Evolutionary conservation across 1,140 invertebrate genomes (phyloP).

Genomic region (Meteorus sp.): DNA sequence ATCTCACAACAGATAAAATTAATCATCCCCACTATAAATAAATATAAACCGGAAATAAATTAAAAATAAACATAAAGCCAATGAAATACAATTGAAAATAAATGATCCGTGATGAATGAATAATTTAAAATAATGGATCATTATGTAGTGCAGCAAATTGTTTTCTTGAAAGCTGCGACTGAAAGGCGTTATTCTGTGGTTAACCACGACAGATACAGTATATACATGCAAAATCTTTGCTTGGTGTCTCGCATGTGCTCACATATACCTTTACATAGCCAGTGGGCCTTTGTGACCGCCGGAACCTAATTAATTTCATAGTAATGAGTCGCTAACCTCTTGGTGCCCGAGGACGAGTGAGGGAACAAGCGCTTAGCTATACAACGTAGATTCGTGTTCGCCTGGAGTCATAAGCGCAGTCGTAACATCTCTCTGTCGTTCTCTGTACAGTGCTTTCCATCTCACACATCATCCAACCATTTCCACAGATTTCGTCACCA

Average conservation of each 20-base stretch:
- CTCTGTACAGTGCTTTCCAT: neutral
- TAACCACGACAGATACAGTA: slow-evolving; percentile 13
- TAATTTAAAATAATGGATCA: slow-evolving; percentile 8
- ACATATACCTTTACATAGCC: too few relatives aligned
- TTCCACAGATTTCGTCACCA: too few relatives aligned
- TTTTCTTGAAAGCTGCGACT: slow-evolving; percentile 19
- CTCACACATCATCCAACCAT: neutral
- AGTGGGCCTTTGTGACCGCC: slow-evolving; percentile 46
- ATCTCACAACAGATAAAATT: too few relatives aligned
- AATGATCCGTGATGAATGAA: neutral
- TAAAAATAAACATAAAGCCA: too few relatives aligned
- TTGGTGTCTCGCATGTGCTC: too few relatives aligned
- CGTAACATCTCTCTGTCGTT: neutral
- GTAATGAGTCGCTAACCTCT: slow-evolving; percentile 46
- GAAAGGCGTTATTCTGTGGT: slow-evolving; percentile 17
- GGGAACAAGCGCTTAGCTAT: slow-evolving; percentile 29
- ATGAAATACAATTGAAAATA: neutral
- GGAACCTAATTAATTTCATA: slow-evolving; percentile 48
- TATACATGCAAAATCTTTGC: slow-evolving; percentile 4
- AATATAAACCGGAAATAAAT: too few relatives aligned
- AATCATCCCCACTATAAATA: too few relatives aligned
- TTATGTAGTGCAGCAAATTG: slow-evolving; percentile 9
- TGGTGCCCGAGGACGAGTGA: slow-evolving; percentile 20
- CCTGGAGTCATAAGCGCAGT: slow-evolving; percentile 28
- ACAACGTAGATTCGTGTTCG: slow-evolving; percentile 44